Conservation (phyloP, 2,888 invertebrate species). For the Lycaena phlaeas region DNA sequence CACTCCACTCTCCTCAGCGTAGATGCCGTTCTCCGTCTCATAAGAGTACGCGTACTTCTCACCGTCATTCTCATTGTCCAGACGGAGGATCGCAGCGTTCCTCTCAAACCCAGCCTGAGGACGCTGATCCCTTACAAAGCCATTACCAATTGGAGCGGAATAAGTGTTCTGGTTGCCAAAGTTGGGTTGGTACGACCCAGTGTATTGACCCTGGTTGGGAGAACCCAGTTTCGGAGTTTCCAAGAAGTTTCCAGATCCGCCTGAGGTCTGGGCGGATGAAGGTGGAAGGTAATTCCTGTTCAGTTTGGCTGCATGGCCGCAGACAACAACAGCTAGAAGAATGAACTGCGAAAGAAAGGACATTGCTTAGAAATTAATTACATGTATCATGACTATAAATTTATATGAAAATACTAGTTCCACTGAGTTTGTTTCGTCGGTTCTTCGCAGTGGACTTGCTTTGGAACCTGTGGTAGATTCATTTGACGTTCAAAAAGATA, state of each 20-base stretch:
- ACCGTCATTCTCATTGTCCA: conserved; percentile 49
- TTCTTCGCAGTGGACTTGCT: too few relatives aligned
- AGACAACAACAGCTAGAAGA: conserved; percentile 36
- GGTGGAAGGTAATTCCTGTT: conserved; percentile 57
- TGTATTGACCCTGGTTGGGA: background rate
- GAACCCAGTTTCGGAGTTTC: conserved; percentile 31
- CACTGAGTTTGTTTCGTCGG: too few relatives aligned
- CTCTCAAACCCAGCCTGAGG: conserved; percentile 50
- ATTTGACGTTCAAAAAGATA: too few relatives aligned
- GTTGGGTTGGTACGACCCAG: background rate
- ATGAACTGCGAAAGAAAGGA: conserved; percentile 38
- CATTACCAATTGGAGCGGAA: background rate
- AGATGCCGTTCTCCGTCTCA: conserved; percentile 60
- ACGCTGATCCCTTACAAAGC: conserved; percentile 33
- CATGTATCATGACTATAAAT: too few relatives aligned
- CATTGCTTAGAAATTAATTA: too few relatives aligned
- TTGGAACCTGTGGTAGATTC: too few relatives aligned
- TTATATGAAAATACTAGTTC: too few relatives aligned
- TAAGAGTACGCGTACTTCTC: conserved; percentile 50
- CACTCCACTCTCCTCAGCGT: conserved; percentile 53
- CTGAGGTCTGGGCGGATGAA: conserved; percentile 34
- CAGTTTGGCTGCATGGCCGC: conserved; percentile 44
- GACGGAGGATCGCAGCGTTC: conserved; percentile 53
- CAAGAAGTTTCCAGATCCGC: conserved; percentile 41
- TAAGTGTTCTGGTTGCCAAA: background rate